Evolutionary conservation across 1,140 invertebrate genomes (phyloP), one percentile per base, ranked within the genome.

Genomic region (Lordiphosa mommai): DNA sequence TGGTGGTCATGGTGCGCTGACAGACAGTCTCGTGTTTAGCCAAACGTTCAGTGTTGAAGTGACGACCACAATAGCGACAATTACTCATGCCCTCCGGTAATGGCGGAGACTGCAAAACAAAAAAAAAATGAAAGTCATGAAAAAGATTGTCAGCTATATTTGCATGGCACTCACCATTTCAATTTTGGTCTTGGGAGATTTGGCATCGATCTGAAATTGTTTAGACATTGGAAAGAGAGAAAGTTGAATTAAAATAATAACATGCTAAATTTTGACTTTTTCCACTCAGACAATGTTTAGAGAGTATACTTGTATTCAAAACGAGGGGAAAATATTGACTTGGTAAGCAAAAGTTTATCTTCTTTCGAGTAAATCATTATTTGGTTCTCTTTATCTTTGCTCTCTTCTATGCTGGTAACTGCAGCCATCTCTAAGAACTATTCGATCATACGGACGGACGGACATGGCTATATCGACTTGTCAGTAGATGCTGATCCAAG

Each of bases 1-100:
- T 96, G 79, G 95, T 95, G 13, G 91, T 91, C 4, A 91, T 89
- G 4, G 93, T 92, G 76, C 95, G 95, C 23, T 90, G 77, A 87
- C 96, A 97, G 61, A 97, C 95, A n/a, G 92, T 89, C 88, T 96
- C 92, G 85, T 99, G 97, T 65, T 94, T 94, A 27, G 89, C 88
- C 6, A 98, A 89, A 1, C 97, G 91, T 79, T 98, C 96, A 3
- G 91, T 85, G 4, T 93, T 93, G 89, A 98, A 98, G 76, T 91
- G 91, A 1, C 95, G 91, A 1, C 91, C 90, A 85, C 95, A 96
- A 36, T 92, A 91, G 23, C 90, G 90, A 86, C 95, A 95, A 17
- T 88, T 73, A 3, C 77, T 88, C 12, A 92, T 88, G 57, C 82
- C 67, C 9, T 76, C 73, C 4, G 80, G 80, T 6, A 61, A 41